Conservation (phyloP, 2,888 invertebrate species). For the Trichopoda pennipes region DNA sequence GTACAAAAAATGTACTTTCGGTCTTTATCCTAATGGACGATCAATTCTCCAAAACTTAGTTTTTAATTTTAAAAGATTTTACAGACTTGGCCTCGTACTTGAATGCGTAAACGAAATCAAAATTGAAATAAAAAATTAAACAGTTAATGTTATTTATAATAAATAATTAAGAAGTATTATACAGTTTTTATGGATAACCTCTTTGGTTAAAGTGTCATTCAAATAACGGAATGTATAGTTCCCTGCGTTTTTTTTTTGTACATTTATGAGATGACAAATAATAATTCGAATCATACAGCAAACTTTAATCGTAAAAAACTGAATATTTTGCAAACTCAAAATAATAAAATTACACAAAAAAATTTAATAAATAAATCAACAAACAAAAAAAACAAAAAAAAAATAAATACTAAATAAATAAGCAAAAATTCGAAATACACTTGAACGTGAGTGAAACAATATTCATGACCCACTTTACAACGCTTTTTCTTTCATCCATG, state of each 20-base stretch:
- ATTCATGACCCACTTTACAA: conserved; percentile 80
- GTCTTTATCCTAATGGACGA: too few relatives aligned
- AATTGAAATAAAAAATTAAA: too few relatives aligned
- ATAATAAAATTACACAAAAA: conserved; percentile 10
- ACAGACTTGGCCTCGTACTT: too few relatives aligned
- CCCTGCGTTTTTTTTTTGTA: background rate
- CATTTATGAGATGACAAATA: conserved; percentile 35
- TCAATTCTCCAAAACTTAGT: too few relatives aligned
- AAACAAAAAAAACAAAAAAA: conserved; percentile 61
- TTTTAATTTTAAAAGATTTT: too few relatives aligned
- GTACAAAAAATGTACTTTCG: too few relatives aligned
- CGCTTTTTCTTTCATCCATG: conserved; percentile 80
- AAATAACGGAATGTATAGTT: background rate
- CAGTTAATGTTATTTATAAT: too few relatives aligned
- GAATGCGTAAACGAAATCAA: too few relatives aligned
- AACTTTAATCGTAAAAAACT: conserved; percentile 21
- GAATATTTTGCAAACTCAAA: conserved; percentile 15
- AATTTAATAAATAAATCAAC: conserved; percentile 18
- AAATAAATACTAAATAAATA: conserved; percentile 6
- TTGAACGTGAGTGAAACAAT: conserved; percentile 80
- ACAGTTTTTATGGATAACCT: too few relatives aligned
- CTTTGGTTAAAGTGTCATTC: too few relatives aligned
- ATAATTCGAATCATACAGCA: conserved; percentile 39
- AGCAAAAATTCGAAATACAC: conserved; percentile 76
- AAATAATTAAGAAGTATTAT: too few relatives aligned